Percentiles rank a stretch among this genome's conserved stretches.
Conservation (phyloP, 2,888 invertebrate genomes). For the Platypus cylindrus region DNA sequence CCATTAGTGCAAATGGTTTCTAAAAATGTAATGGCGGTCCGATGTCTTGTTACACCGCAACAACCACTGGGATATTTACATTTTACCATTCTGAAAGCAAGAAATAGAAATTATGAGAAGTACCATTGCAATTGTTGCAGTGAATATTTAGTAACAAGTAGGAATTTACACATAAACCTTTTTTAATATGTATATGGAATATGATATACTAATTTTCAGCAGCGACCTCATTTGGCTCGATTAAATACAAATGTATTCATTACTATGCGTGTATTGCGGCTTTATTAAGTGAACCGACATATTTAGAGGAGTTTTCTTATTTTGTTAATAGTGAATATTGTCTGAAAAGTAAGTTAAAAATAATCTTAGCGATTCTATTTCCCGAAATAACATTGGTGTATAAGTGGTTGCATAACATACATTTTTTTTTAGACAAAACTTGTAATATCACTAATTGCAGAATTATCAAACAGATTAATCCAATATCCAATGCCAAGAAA, state of each 20-base stretch:
- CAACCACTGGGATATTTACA: conserved; percentile 60
- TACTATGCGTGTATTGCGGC: conserved; percentile 60
- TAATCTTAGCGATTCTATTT: too few relatives aligned
- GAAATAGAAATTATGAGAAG: conserved; percentile 35
- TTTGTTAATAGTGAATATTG: conserved; percentile 37
- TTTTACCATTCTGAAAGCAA: conserved; percentile 42
- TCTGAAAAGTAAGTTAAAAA: conserved; percentile 9
- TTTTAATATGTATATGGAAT: conserved; percentile 2
- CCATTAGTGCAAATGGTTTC: conserved; percentile 58
- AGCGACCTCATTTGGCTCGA: too few relatives aligned
- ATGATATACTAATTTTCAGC: conserved; percentile 14
- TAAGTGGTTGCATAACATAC: too few relatives aligned
- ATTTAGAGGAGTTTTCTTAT: conserved; percentile 48
- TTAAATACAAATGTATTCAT: conserved; percentile 45
- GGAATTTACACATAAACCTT: conserved; percentile 6
- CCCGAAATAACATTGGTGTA: too few relatives aligned
- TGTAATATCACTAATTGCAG: conserved; percentile 2
- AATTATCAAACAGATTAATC: conserved; percentile 6
- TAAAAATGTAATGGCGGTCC: conserved; percentile 57
- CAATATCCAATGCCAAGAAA: conserved; percentile 4
- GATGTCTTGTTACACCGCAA: conserved; percentile 50
- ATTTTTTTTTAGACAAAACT: conserved; percentile 8
- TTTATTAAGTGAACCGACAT: conserved; percentile 50
- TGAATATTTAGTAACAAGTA: conserved; percentile 20
- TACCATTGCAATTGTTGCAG: conserved; percentile 25